Base-by-base conservation (phyloP, 2,888 invertebrate species). In the Tethea ocularis region DNA sequence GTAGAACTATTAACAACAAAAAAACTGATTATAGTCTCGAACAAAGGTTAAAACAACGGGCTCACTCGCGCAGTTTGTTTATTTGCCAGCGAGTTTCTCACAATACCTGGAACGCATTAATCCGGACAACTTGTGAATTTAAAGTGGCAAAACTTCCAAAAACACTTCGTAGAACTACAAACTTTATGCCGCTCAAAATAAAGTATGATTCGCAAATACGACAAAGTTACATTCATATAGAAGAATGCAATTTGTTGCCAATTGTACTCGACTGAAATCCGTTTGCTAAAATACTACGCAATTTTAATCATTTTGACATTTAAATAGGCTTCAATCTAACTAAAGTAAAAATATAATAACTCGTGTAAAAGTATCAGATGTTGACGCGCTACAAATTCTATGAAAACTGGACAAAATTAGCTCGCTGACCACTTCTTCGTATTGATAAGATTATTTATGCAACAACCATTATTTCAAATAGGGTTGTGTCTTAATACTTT, bases 21-120 rank as follows among this genome's bases (percentile, higher is more conserved):
- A 56, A 56, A 59, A 60, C 54, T 56, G n/a, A 53, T 53, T 58
- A 20, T 20, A 8, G 13, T 36, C 33, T 54, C 54, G 54, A 33
- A 54, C 54, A 33, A 54, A 36, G 54, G 54, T 54, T 36, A 15
- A 36, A 22, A 56, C 17, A 36, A 24, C 23, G 24, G 57, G 56
- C 51, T 54, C 29, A 52, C 57, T 52, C 56, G 57, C 61, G 60
- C 67, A 61, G 57, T 69, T 61, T 64, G 68, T 77, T 78, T 82
- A 74, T 79, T 82, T 77, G 75, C 74, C 72, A 66, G 62, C 66
- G 63, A 73, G 69, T 71, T 75, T 74, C 80, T 73, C 77, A 74
- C 72, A 78, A 76, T 84, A 83, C 86, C 75, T 79, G 80, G 86
- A 84, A 84, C 72, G 64, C 77, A 76, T 83, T 76, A 78, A 80